Evolutionary conservation across 2,797 vertebrate genomes (phyloP).

Genomic region (Karalla daura): DNA sequence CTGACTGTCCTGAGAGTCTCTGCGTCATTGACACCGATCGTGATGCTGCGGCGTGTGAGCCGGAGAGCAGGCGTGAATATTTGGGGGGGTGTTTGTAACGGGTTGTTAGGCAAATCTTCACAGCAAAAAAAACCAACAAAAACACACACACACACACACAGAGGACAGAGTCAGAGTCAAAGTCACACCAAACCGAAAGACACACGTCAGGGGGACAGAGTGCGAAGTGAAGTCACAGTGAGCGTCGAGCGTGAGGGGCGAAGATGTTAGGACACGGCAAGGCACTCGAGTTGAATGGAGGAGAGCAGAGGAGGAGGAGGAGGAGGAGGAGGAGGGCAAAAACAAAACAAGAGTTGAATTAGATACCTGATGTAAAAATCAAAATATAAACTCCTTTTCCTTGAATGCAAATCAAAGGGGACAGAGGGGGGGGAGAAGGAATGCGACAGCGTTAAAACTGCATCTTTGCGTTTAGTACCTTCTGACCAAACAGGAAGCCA

Average conservation of each 20-base stretch:
- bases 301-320: slow-evolving; percentile 44
- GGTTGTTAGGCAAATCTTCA: slow-evolving; percentile 80
- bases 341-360: slow-evolving; percentile 78
- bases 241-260: slow-evolving; percentile 61
- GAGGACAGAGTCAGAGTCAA: slow-evolving; percentile 58
- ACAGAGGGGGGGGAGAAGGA: slow-evolving; percentile 81
- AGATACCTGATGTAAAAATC: slow-evolving; percentile 99
- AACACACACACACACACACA: too few relatives aligned
- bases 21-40: too few relatives aligned
- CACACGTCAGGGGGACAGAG: slow-evolving; percentile 67
- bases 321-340: too few relatives aligned
- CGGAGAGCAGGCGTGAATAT: slow-evolving; percentile 16
- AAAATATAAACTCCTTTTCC: slow-evolving; percentile 99
- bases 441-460: slow-evolving; percentile 78
- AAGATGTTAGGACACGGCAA: slow-evolving; percentile 74
- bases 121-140: too few relatives aligned
- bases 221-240: slow-evolving; percentile 68
- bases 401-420: slow-evolving; percentile 93
- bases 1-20: too few relatives aligned
- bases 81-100: slow-evolving; percentile 34
- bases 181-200: slow-evolving; percentile 72
- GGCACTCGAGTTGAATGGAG: slow-evolving; percentile 69
- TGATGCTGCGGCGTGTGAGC: neutral
- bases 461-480: slow-evolving; percentile 49
- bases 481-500: slow-evolving; percentile 61